Evolutionary conservation across 1,140 invertebrate genomes (phyloP).

Genomic region (Drosophila seguyi): DNA sequence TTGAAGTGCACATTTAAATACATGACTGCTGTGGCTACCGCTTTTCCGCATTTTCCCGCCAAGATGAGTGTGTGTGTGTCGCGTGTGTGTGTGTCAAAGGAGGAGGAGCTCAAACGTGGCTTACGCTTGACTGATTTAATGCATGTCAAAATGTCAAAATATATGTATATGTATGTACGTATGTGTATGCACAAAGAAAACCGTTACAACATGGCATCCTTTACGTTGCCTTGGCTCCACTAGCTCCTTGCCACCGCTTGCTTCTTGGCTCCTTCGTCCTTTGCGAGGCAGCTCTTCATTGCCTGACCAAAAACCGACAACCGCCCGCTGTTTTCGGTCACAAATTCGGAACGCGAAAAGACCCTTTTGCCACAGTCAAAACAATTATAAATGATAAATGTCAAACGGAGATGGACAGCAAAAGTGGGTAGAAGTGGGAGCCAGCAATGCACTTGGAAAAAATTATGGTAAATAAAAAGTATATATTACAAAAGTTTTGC

Average conservation of each 20-base stretch:
- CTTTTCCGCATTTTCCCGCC: slow-evolving; percentile 16
- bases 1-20: slow-evolving; percentile 42
- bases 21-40: slow-evolving; percentile 16
- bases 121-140: slow-evolving; percentile 79
- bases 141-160: slow-evolving; percentile 82
- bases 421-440: not conserved
- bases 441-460: not conserved
- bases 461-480: no score
- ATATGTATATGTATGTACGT: slow-evolving; percentile 34
- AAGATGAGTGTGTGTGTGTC: not conserved
- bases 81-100: slow-evolving; percentile 28
- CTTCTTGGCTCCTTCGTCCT: not conserved
- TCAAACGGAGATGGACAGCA: slow-evolving; percentile 30
- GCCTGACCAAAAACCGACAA: slow-evolving; percentile 19
- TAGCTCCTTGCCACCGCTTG: not conserved
- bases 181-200: slow-evolving; percentile 64
- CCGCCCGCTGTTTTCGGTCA: slow-evolving; percentile 22
- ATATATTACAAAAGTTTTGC: no score
- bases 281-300: not conserved
- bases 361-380: slow-evolving; percentile 57
- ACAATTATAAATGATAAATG: slow-evolving; percentile 83
- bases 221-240: not conserved
- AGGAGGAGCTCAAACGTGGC: slow-evolving; percentile 52
- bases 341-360: slow-evolving; percentile 4
- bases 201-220: slow-evolving; percentile 33